Percentiles rank a stretch among this genome's conserved stretches.
phyloP scores from a whole-genome alignment of 2,888 invertebrate species.

The Camponotus fellah region DNA sequence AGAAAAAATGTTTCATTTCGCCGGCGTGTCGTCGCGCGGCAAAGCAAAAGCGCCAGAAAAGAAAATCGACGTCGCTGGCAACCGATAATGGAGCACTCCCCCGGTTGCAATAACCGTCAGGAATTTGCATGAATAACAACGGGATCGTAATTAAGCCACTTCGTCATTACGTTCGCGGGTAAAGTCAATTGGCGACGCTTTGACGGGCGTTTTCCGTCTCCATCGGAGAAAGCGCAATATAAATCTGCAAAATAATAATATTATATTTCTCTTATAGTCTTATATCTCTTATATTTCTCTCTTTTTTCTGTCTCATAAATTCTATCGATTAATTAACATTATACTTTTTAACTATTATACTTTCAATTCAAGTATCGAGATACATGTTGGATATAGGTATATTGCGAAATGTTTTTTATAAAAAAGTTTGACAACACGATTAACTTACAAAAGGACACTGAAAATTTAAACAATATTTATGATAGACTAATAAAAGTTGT shows the following conservation, averaged over 20 bases:
- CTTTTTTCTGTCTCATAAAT: not conserved
- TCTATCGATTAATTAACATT: not conserved
- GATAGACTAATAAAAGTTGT: too few relatives aligned
- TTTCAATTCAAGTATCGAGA: not conserved
- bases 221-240: not conserved
- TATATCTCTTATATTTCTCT: not conserved
- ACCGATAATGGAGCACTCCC: conserved; percentile 47
- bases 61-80: conserved; percentile 50
- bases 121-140: conserved; percentile 56
- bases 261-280: not conserved
- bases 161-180: conserved; percentile 40
- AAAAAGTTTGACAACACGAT: too few relatives aligned
- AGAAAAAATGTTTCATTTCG: conserved; percentile 46
- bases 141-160: conserved; percentile 55
- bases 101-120: conserved; percentile 52
- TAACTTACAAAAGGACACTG: too few relatives aligned
- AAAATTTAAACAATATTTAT: too few relatives aligned
- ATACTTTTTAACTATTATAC: too few relatives aligned
- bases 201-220: conserved; percentile 12
- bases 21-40: conserved; percentile 47
- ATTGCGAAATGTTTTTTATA: too few relatives aligned
- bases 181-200: conserved; percentile 52
- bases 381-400: not conserved
- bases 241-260: conserved; percentile 21
- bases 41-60: conserved; percentile 42